These are phyloP conservation scores for Andricus grossulariae DNA, from an alignment of 1,140 invertebrate species.

Conservation along the genomic window DNA sequence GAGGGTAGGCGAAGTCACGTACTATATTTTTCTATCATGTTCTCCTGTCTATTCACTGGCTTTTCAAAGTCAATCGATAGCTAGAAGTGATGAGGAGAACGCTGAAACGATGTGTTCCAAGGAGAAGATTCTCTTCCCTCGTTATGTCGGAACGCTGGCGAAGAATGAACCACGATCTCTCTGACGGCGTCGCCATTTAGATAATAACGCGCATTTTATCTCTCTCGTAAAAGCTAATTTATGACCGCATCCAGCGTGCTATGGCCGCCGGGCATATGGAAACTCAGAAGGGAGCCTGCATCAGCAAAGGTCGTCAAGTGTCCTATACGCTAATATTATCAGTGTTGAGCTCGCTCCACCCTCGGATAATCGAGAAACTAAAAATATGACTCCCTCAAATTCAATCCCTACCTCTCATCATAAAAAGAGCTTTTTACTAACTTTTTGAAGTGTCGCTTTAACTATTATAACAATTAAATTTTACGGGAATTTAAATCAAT, in stretches of 20 bases:
- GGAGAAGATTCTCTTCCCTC: constrained; percentile 43
- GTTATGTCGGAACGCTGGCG: constrained; percentile 47
- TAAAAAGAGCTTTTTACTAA: constrained; percentile 13
- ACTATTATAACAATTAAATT: background rate
- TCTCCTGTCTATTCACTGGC: constrained; percentile 26
- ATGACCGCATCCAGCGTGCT: constrained; percentile 68
- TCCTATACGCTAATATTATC: constrained; percentile 42
- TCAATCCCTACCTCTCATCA: constrained; percentile 4
- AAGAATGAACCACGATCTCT: constrained; percentile 64
- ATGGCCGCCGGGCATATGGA: constrained; percentile 53
- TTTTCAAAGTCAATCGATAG: constrained; percentile 39
- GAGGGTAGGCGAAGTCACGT: background rate
- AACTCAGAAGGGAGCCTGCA: constrained; percentile 49
- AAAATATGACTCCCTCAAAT: constrained; percentile 24
- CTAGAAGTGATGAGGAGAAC: constrained; percentile 32
- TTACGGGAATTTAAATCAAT: too few species aligned
- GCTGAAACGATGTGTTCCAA: constrained; percentile 39
- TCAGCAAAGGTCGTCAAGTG: constrained; percentile 54
- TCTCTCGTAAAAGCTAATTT: constrained; percentile 76
- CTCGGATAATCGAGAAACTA: constrained; percentile 20
- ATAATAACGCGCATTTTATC: constrained; percentile 77
- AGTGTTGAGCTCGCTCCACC: constrained; percentile 29
- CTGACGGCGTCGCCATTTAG: constrained; percentile 75
- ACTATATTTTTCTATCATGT: constrained; percentile 10
- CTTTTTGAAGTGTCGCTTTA: background rate